Percentiles rank a stretch among this genome's conserved stretches.
phyloP scores from a whole-genome alignment of 2,113 vertebrate genomes.

The Phrynocephalus versicolor region DNA sequence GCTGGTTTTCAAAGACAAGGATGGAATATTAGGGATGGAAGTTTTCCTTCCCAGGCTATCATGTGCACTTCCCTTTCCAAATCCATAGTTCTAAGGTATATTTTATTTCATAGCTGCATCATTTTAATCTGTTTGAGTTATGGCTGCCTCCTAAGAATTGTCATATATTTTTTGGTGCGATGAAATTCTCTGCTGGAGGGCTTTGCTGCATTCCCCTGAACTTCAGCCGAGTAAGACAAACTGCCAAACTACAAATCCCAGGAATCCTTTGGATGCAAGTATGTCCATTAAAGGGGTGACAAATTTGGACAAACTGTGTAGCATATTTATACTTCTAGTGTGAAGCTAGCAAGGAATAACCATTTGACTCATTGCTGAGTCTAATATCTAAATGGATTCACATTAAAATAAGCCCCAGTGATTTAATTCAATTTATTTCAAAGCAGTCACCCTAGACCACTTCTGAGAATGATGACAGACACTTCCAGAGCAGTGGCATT shows the following conservation, averaged over 20 bases:
- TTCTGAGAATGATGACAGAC: neutral
- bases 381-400: neutral
- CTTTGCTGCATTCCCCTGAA: too few relatives aligned
- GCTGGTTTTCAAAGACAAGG: neutral
- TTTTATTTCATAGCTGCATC: too few relatives aligned
- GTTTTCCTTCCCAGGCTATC: neutral
- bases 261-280: too few relatives aligned
- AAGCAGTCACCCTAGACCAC: neutral
- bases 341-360: neutral
- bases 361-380: neutral
- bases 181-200: too few relatives aligned
- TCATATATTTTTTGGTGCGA: too few relatives aligned
- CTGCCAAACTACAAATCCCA: too few relatives aligned
- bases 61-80: neutral
- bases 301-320: too few relatives aligned
- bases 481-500: neutral
- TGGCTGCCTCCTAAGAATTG: too few relatives aligned
- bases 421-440: neutral
- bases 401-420: neutral
- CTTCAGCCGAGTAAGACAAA: too few relatives aligned
- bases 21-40: neutral
- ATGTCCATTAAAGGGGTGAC: too few relatives aligned
- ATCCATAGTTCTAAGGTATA: neutral
- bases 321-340: neutral
- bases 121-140: too few relatives aligned